Percentiles rank a stretch among this genome's conserved stretches.
Evolutionary conservation across 2,888 invertebrate species (phyloP).

Genomic region (Polydrusus cervinus): DNA sequence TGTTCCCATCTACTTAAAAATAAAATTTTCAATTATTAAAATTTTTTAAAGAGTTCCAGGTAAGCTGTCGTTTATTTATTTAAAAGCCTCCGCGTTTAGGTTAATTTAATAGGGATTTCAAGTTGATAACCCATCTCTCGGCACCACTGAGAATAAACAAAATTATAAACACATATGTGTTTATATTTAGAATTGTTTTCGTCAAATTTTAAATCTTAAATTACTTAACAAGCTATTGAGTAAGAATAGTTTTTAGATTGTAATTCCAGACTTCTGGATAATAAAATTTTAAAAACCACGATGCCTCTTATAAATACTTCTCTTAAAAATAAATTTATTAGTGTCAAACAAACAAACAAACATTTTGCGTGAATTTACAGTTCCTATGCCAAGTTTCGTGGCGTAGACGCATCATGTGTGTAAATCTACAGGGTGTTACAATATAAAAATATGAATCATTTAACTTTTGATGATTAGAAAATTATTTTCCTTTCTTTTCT

Average conservation of each 20-base stretch:
- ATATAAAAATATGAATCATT: background rate
- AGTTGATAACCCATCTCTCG: slow-evolving; percentile 36
- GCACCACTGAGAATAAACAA: slow-evolving; percentile 52
- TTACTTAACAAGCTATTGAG: slow-evolving; percentile 51
- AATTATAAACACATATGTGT: slow-evolving; percentile 56
- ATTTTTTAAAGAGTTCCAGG: slow-evolving; percentile 15
- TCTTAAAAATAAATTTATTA: slow-evolving; percentile 43
- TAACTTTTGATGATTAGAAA: no score
- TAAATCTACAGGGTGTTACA: slow-evolving; percentile 13
- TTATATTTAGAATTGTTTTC: slow-evolving; percentile 57
- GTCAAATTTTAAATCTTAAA: slow-evolving; percentile 54
- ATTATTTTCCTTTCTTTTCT: slow-evolving; percentile 31
- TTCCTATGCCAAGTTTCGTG: slow-evolving; percentile 45
- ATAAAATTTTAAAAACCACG: slow-evolving; percentile 16
- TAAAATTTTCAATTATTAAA: slow-evolving; percentile 17
- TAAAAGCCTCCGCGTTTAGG: slow-evolving; percentile 1
- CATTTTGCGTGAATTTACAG: slow-evolving; percentile 44
- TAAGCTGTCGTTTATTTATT: slow-evolving; percentile 6
- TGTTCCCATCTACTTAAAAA: no score
- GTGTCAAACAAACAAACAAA: slow-evolving; percentile 49
- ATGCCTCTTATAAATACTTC: slow-evolving; percentile 42
- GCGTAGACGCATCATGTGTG: slow-evolving; percentile 40
- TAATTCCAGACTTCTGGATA: slow-evolving; percentile 43
- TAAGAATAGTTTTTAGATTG: slow-evolving; percentile 51
- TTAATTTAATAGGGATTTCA: slow-evolving; percentile 19